Evolutionary conservation across 2,888 invertebrate genomes (phyloP).

Genomic region (Lordiphosa andalusiaca): DNA sequence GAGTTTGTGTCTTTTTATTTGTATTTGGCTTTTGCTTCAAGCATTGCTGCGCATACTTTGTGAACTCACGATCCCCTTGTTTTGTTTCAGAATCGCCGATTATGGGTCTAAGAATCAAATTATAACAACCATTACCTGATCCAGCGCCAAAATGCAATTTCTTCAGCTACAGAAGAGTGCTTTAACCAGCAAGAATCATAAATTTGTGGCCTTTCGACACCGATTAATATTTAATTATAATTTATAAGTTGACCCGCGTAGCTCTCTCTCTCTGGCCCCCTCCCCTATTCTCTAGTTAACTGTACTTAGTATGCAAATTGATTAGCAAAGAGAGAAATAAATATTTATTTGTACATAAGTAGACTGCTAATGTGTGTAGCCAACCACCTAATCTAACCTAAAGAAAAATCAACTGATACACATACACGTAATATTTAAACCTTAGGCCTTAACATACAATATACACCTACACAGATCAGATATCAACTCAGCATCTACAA

Average conservation of each 20-base stretch:
- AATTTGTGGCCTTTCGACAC: slow-evolving; percentile 68
- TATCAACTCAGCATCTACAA: slow-evolving; percentile 26
- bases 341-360: slow-evolving; percentile 67
- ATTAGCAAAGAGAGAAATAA: slow-evolving; percentile 32
- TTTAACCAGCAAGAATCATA: neutral
- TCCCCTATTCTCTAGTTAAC: slow-evolving; percentile 12
- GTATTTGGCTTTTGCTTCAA: slow-evolving; percentile 26
- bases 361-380: slow-evolving; percentile 29
- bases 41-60: neutral
- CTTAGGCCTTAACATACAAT: slow-evolving; percentile 22
- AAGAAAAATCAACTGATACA: slow-evolving; percentile 45
- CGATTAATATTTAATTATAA: slow-evolving; percentile 50
- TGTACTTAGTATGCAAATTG: slow-evolving; percentile 34
- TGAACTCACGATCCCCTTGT: neutral
- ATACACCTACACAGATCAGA: slow-evolving; percentile 27
- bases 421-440: slow-evolving; percentile 26
- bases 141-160: slow-evolving; percentile 43
- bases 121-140: slow-evolving; percentile 82
- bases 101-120: slow-evolving; percentile 83
- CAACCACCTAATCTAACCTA: slow-evolving; percentile 51
- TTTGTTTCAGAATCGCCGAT: slow-evolving; percentile 82
- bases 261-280: neutral
- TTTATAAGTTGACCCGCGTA: slow-evolving; percentile 31
- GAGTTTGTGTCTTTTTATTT: slow-evolving; percentile 67
- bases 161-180: slow-evolving; percentile 24